phyloP scores from a whole-genome alignment of 2,888 invertebrate genomes.

The Leptopilina syphax region DNA sequence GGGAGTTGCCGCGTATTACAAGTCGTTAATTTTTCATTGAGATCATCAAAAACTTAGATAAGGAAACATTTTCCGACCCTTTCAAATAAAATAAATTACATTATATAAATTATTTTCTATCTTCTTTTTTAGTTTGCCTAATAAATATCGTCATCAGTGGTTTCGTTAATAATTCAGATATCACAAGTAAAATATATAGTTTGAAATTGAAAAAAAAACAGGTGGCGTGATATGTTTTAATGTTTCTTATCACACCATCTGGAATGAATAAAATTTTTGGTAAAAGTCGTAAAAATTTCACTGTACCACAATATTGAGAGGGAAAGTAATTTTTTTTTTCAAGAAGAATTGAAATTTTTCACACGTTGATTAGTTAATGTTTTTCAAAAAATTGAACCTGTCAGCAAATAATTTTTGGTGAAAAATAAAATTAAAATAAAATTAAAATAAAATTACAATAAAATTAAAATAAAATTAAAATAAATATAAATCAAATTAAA shows the following conservation, averaged over 20 bases:
- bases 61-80: conserved; percentile 41
- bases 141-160: neutral
- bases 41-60: conserved; percentile 50
- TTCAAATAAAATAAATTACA: conserved; percentile 14
- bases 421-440: too few relatives aligned
- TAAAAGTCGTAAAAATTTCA: neutral
- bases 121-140: neutral
- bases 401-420: too few relatives aligned
- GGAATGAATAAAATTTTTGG: neutral
- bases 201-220: neutral
- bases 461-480: too few relatives aligned
- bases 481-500: too few relatives aligned
- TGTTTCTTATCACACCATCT: neutral
- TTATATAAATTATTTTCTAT: neutral
- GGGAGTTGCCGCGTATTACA: conserved; percentile 34
- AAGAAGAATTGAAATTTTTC: too few relatives aligned
- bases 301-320: too few relatives aligned
- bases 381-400: too few relatives aligned
- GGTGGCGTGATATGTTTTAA: neutral
- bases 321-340: too few relatives aligned
- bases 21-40: conserved; percentile 53
- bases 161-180: conserved; percentile 8
- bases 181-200: neutral
- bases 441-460: too few relatives aligned
- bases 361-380: too few relatives aligned